Evolutionary conservation across 2,113 vertebrate species (phyloP).

Genomic region (Amblyopsis rosae): DNA sequence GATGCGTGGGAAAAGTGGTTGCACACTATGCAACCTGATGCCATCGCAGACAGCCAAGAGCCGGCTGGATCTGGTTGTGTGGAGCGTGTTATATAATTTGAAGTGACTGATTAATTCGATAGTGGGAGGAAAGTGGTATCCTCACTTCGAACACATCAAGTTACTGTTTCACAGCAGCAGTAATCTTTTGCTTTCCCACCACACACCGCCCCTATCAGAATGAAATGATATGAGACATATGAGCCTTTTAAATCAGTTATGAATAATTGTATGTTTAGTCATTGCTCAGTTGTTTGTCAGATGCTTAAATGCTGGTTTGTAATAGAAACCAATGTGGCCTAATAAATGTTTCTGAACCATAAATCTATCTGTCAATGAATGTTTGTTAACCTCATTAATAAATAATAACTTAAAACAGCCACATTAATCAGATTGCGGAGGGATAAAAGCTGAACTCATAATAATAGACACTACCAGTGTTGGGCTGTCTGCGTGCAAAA

Average conservation of each 20-base stretch:
- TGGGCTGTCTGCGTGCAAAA: neutral
- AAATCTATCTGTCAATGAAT: neutral
- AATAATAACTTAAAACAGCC: neutral
- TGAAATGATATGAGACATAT: too few relatives aligned
- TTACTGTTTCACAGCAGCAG: conserved; percentile 59
- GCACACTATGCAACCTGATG: conserved; percentile 56
- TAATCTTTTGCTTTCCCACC: conserved; percentile 21
- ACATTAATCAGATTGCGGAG: neutral
- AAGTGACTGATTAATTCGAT: conserved; percentile 63
- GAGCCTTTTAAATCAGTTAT: too few relatives aligned
- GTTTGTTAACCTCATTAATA: neutral
- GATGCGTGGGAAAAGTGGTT: conserved; percentile 55
- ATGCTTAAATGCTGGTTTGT: too few relatives aligned
- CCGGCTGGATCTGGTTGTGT: conserved; percentile 68
- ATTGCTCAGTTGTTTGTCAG: too few relatives aligned
- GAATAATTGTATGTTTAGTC: too few relatives aligned
- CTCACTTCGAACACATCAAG: conserved; percentile 45
- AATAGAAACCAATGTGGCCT: too few relatives aligned
- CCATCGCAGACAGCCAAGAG: conserved; percentile 62
- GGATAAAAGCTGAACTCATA: neutral
- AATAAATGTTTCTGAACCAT: too few relatives aligned
- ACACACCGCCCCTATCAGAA: conserved; percentile 16
- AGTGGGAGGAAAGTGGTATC: conserved; percentile 65
- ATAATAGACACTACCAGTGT: neutral
- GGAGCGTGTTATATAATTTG: conserved; percentile 56